A percentile compares a stretch with the other conserved stretches of the same genome.
These are phyloP conservation scores for Drosophila tani DNA, from an alignment of 1,140 invertebrate species.

Conservation along the genomic window DNA sequence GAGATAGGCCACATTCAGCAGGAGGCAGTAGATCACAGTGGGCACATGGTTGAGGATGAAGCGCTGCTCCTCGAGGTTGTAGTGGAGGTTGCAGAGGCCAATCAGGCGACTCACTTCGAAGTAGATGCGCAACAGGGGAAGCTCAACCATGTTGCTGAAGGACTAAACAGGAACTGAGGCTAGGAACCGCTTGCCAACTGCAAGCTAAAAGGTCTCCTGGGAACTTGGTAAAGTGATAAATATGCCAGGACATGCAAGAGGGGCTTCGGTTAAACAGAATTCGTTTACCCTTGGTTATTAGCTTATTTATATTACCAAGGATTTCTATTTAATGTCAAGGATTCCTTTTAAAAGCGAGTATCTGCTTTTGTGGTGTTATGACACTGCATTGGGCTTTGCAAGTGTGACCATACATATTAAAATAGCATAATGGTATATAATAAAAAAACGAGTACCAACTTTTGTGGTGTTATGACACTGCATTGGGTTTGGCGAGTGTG, in stretches of 20 bases:
- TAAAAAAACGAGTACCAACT: too few species aligned
- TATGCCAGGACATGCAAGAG: conserved; percentile 29
- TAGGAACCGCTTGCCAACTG: too few species aligned
- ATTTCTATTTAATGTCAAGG: not conserved
- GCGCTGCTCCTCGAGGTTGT: conserved; percentile 6
- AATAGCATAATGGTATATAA: too few species aligned
- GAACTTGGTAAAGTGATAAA: not conserved
- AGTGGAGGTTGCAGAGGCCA: conserved; percentile 51
- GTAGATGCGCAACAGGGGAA: conserved; percentile 23
- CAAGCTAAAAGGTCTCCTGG: not conserved
- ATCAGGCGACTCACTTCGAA: conserved; percentile 42
- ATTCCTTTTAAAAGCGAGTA: too few species aligned
- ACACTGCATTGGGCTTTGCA: not conserved
- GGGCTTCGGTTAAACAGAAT: not conserved
- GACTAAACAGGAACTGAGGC: conserved; percentile 6
- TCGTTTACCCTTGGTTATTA: not conserved
- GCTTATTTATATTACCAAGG: not conserved
- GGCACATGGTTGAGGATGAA: conserved; percentile 12
- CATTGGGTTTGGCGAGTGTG: too few species aligned
- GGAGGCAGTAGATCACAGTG: conserved; percentile 43
- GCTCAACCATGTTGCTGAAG: conserved; percentile 14
- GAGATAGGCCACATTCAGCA: conserved; percentile 48
- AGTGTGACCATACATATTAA: too few species aligned
- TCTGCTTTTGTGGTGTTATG: too few species aligned
- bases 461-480: too few species aligned